Conservation (phyloP, 2,888 invertebrate genomes). For the Tachina fera region DNA sequence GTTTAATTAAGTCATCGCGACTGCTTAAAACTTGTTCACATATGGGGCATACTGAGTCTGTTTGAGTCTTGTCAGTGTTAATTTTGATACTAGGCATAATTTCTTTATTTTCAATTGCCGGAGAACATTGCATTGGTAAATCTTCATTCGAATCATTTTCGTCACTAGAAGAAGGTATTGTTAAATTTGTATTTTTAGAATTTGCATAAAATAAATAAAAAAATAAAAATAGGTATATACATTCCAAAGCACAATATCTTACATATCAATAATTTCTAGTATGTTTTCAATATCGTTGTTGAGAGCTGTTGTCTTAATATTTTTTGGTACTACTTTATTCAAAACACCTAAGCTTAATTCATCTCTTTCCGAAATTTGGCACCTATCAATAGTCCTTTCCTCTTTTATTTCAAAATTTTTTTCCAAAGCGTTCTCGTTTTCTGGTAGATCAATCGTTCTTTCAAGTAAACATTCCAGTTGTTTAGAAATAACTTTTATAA, state of each 20-base stretch:
- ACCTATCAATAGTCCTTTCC: background rate
- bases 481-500: constrained; percentile 65
- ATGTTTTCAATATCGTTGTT: background rate
- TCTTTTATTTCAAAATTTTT: background rate
- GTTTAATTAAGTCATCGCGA: constrained; percentile 36
- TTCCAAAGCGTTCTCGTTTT: constrained; percentile 5
- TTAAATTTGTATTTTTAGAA: too few species aligned
- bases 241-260: background rate
- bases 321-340: background rate
- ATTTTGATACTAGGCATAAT: background rate
- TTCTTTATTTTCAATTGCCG: background rate
- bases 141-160: background rate
- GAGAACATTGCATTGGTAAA: background rate
- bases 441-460: constrained; percentile 16
- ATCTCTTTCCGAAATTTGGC: background rate
- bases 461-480: constrained; percentile 72
- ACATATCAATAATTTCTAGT: background rate
- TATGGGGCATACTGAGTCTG: constrained; percentile 19
- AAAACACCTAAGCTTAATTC: background rate
- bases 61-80: background rate
- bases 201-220: too few species aligned
- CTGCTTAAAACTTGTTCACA: constrained; percentile 25
- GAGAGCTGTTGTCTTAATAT: background rate
- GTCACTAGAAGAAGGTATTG: too few species aligned
- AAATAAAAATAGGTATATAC: too few species aligned